Percentiles rank a stretch among this genome's conserved stretches.
phyloP scores from a whole-genome alignment of 2,888 invertebrate genomes.

The Lasius fuliginosus region DNA sequence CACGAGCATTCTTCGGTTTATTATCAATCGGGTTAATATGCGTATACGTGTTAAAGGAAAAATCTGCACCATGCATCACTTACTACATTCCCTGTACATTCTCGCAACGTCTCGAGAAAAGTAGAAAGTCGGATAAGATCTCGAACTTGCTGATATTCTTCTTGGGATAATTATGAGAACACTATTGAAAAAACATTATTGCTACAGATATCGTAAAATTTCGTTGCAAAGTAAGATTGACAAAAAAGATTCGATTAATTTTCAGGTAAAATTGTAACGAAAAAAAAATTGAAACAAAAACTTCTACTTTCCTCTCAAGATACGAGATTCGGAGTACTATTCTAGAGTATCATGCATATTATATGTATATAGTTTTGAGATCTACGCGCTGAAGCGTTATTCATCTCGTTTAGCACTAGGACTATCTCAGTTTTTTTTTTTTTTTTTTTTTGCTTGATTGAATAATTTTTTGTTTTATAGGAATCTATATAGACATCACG shows the following conservation, averaged over 20 bases:
- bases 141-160: neutral
- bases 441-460: neutral
- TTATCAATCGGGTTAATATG: conserved; percentile 74
- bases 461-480: neutral
- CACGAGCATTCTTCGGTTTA: conserved; percentile 72
- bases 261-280: neutral
- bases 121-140: conserved; percentile 31
- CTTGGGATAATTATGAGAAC: neutral
- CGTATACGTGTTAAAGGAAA: conserved; percentile 73
- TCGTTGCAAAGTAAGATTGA: neutral
- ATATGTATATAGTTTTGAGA: neutral
- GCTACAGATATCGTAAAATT: neutral
- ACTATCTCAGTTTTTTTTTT: neutral
- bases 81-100: conserved; percentile 63
- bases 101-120: conserved; percentile 46
- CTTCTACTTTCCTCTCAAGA: conserved; percentile 47
- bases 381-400: conserved; percentile 40
- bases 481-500: conserved; percentile 27
- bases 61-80: conserved; percentile 73
- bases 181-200: conserved; percentile 3
- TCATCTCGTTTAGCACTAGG: neutral
- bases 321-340: conserved; percentile 18
- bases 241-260: neutral
- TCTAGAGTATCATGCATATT: conserved; percentile 50
- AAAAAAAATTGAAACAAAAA: neutral